Percentiles rank a stretch among this genome's conserved stretches.
Conservation (phyloP, 2,113 vertebrate species). For the Carettochelys insculpta region DNA sequence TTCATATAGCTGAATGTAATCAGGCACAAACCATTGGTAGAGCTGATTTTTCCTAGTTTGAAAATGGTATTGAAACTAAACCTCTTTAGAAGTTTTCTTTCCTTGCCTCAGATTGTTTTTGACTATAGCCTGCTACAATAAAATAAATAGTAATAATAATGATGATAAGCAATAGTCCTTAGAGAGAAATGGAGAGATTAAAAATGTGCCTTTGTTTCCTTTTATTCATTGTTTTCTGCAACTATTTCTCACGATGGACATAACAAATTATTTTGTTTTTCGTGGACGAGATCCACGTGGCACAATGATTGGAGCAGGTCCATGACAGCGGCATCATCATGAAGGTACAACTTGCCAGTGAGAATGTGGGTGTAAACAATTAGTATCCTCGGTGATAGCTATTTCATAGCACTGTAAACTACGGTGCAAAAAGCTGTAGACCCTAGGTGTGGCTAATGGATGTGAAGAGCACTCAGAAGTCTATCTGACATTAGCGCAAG, state of each 20-base stretch:
- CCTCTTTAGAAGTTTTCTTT: not conserved
- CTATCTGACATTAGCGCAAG: fast-evolving
- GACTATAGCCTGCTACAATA: not conserved
- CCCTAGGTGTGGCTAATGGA: not conserved
- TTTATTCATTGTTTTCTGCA: not conserved
- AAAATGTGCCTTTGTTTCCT: not conserved
- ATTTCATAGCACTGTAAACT: not conserved
- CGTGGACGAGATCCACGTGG: not conserved
- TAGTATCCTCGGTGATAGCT: fast-evolving
- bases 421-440: not conserved
- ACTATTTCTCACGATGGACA: not conserved
- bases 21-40: not conserved
- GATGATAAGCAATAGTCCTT: slow-evolving; percentile 1
- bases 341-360: not conserved
- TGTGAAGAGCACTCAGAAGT: not conserved
- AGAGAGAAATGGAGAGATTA: not conserved
- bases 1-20: slow-evolving; percentile 54
- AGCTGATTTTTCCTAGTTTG: not conserved
- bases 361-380: fast-evolving
- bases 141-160: not conserved
- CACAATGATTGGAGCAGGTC: not conserved
- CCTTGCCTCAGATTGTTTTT: slow-evolving; percentile 11
- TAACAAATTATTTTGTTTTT: not conserved
- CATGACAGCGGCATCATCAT: not conserved
- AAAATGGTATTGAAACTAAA: not conserved